These are phyloP conservation scores for Gorsachius goisagi DNA, from an alignment of 2,113 vertebrate genomes.

Conservation along the genomic window DNA sequence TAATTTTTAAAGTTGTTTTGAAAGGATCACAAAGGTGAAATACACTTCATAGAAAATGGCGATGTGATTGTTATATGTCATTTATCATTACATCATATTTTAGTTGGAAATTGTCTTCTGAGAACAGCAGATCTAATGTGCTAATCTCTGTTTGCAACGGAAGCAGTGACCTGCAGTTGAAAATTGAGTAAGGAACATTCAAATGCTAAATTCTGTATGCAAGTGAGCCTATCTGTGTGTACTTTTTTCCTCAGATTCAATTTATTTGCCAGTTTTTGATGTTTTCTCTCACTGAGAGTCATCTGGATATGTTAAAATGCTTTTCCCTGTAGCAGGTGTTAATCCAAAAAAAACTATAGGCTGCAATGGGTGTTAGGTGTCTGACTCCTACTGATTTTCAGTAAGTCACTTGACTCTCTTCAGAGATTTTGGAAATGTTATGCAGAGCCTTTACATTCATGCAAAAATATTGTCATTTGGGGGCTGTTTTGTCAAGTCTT, in stretches of 20 bases:
- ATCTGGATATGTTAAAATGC: not conserved
- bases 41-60: not conserved
- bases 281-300: not conserved
- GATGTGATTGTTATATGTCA: not conserved
- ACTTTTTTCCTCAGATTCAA: not conserved
- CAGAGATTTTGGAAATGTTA: not conserved
- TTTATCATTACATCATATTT: not conserved
- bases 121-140: not conserved
- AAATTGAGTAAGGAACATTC: not conserved
- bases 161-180: not conserved
- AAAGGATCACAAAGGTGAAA: conserved; percentile 5
- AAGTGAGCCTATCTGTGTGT: not conserved
- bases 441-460: not conserved
- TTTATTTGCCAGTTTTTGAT: not conserved
- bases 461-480: not conserved
- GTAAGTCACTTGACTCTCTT: not conserved
- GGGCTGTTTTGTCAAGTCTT: not conserved
- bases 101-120: not conserved
- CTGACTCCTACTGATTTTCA: not conserved
- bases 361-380: not conserved
- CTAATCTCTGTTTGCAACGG: not conserved
- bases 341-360: not conserved
- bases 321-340: not conserved
- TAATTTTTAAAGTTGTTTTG: not conserved
- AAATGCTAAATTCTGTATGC: not conserved